Evolutionary conservation across 2,797 vertebrate species (phyloP).

Genomic region (Arctocebus calabarensis): DNA sequence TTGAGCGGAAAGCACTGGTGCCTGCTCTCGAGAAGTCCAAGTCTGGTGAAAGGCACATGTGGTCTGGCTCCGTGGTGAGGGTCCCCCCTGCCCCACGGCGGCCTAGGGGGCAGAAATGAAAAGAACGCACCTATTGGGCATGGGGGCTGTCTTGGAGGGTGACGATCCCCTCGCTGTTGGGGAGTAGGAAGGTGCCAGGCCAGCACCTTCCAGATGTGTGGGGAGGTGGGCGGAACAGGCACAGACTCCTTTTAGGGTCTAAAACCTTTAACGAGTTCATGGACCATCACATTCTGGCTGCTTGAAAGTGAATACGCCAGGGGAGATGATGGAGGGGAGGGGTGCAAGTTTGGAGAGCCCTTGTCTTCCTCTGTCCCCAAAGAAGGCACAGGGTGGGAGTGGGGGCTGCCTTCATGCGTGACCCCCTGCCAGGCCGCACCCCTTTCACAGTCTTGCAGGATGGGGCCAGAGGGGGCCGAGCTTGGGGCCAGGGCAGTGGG

Average conservation of each 20-base stretch:
- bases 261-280: neutral
- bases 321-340: neutral
- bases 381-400: neutral
- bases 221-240: neutral
- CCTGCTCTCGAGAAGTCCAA: neutral
- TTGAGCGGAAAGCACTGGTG: slow-evolving; percentile 43
- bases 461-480: neutral
- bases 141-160: slow-evolving; percentile 10
- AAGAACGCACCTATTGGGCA: neutral
- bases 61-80: slow-evolving; percentile 29
- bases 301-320: neutral
- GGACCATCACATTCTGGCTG: slow-evolving; percentile 35
- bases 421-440: neutral
- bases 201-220: neutral
- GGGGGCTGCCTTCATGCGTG: neutral
- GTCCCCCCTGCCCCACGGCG: neutral
- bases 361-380: neutral
- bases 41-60: slow-evolving; percentile 84
- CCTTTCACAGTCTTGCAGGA: slow-evolving; percentile 26
- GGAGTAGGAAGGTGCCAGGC: neutral
- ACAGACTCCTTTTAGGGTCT: neutral
- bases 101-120: neutral
- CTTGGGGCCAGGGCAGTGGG: neutral
- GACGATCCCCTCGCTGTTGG: neutral
- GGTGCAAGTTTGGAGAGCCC: neutral